phyloP scores from a whole-genome alignment of 2,113 vertebrate species.

The Willisornis vidua region DNA sequence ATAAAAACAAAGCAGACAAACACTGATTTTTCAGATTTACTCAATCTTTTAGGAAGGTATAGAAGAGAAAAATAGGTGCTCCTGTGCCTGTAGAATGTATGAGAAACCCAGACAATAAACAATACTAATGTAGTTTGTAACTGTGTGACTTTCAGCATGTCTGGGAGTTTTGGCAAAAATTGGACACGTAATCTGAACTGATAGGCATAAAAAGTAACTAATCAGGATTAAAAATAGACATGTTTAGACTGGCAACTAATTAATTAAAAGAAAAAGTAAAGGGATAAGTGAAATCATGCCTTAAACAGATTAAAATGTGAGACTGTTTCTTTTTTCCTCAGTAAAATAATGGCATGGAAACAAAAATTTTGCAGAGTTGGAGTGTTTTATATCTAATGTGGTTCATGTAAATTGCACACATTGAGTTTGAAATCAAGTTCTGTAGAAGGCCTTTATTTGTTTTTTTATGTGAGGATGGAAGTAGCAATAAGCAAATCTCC shows the following conservation, averaged over 20 bases:
- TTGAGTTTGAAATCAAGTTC: neutral
- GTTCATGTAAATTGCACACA: neutral
- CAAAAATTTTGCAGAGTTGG: neutral
- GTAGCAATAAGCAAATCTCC: neutral
- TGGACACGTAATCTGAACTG: slow-evolving; percentile 41
- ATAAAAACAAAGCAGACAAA: neutral
- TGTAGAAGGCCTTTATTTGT: neutral
- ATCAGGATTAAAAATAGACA: slow-evolving; percentile 41
- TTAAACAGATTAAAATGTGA: slow-evolving; percentile 3
- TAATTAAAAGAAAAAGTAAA: slow-evolving; percentile 46
- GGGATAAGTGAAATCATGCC: slow-evolving; percentile 33
- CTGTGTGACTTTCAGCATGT: slow-evolving; percentile 35
- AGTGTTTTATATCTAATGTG: neutral
- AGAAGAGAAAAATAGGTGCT: neutral
- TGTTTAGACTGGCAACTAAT: slow-evolving; percentile 46
- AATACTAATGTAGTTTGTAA: slow-evolving; percentile 25
- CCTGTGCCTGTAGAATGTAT: neutral
- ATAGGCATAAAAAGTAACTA: slow-evolving; percentile 51
- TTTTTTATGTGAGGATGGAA: neutral
- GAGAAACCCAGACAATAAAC: slow-evolving; percentile 57
- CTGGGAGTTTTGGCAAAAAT: slow-evolving; percentile 60
- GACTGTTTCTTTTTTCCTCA: neutral
- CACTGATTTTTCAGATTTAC: neutral
- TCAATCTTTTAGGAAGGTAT: neutral
- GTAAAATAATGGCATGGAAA: neutral